phyloP scores from a whole-genome alignment of 2,113 vertebrate species.

The Struthio camelus region DNA sequence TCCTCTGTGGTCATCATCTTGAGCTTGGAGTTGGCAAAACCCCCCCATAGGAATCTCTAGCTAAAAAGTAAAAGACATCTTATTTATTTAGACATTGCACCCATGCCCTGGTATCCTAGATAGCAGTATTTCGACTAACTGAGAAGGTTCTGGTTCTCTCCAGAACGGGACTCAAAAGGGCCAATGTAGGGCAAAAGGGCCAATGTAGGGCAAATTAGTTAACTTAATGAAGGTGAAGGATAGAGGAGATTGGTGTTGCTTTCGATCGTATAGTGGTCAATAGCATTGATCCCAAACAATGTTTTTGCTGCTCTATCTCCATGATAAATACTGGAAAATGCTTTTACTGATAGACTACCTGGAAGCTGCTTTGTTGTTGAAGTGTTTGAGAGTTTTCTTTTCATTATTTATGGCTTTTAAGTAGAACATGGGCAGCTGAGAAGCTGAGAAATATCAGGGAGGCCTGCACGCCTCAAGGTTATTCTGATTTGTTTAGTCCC shows the following conservation, averaged over 20 bases:
- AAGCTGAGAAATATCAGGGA: conserved; percentile 34
- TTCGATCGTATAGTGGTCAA: neutral
- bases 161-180: neutral
- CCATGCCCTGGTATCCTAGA: neutral
- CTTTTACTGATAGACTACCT: conserved; percentile 1
- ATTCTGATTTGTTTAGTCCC: conserved; percentile 26
- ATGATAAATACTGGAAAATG: neutral
- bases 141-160: neutral
- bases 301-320: neutral
- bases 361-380: neutral
- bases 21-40: neutral
- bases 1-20: neutral
- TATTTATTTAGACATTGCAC: neutral
- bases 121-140: neutral
- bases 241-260: neutral
- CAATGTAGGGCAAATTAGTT: neutral
- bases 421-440: neutral
- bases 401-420: neutral
- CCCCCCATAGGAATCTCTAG: rapidly evolving
- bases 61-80: neutral
- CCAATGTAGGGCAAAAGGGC: neutral
- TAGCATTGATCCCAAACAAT: neutral
- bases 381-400: neutral
- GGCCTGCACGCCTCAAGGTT: conserved; percentile 41
- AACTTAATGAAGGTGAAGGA: neutral